A percentile compares a stretch with the other conserved stretches of the same genome.
These are phyloP conservation scores for Hypomecis atomaria DNA, from an alignment of 2,888 invertebrate genomes.

Conservation along the genomic window DNA sequence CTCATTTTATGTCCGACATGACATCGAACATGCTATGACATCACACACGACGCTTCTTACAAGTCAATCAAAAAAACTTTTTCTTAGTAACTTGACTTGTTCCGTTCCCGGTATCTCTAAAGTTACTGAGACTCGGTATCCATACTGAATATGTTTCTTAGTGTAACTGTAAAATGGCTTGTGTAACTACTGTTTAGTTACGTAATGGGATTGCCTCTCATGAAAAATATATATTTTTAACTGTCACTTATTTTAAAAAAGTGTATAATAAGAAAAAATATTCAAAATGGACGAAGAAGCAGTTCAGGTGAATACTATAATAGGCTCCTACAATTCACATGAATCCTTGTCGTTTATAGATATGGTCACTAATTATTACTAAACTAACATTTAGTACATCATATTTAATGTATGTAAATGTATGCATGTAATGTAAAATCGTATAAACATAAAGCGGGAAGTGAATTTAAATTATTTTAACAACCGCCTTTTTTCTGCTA, in stretches of 20 bases:
- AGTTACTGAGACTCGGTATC: neutral
- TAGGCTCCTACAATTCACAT: neutral
- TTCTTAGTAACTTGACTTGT: slow-evolving; percentile 58
- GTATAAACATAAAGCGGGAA: too few species aligned
- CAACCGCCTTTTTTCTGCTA: too few species aligned
- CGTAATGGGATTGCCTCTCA: neutral
- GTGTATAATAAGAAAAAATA: slow-evolving; percentile 8
- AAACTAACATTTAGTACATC: too few species aligned
- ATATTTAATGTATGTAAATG: too few species aligned
- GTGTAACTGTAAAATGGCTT: neutral
- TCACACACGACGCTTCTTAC: slow-evolving; percentile 55
- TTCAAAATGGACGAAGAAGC: slow-evolving; percentile 50
- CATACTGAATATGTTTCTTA: neutral
- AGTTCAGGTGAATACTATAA: slow-evolving; percentile 45
- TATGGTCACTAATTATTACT: too few species aligned
- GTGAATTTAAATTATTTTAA: too few species aligned
- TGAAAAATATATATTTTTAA: neutral
- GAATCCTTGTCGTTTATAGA: too few species aligned
- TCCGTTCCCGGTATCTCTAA: slow-evolving; percentile 36
- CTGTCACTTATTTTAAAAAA: neutral
- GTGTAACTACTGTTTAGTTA: neutral
- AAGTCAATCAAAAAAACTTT: slow-evolving; percentile 69
- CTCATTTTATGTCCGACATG: slow-evolving; percentile 60
- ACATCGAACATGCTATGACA: slow-evolving; percentile 61
- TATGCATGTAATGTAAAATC: too few species aligned